Conservation (phyloP, 2,888 invertebrate genomes). For the Aphodius granarius region DNA sequence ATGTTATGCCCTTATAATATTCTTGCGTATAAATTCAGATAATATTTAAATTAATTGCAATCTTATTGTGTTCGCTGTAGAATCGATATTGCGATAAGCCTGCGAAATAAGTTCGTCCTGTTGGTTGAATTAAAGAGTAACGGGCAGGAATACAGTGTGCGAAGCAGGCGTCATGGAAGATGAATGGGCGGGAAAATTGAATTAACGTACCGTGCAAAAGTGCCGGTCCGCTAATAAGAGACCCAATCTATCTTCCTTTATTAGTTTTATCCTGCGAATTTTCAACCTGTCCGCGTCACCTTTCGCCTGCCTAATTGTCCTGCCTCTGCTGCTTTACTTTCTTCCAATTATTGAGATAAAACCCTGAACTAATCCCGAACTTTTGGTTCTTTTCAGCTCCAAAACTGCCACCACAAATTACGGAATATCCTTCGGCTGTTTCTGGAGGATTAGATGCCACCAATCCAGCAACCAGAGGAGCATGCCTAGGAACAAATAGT, state of each 20-base stretch:
- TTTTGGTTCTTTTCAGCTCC: conserved; percentile 57
- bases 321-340: neutral
- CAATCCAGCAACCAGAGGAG: conserved; percentile 55
- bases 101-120: neutral
- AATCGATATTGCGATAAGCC: neutral
- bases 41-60: neutral
- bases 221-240: conserved; percentile 46
- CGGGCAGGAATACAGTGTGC: neutral
- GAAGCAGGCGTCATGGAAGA: conserved; percentile 36
- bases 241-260: conserved; percentile 51
- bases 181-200: conserved; percentile 47
- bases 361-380: neutral
- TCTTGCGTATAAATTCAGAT: neutral
- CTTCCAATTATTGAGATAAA: neutral
- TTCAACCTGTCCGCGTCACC: neutral
- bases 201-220: conserved; percentile 44
- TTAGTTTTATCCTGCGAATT: conserved; percentile 35
- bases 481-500: conserved; percentile 52
- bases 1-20: neutral
- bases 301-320: neutral
- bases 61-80: neutral
- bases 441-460: conserved; percentile 56
- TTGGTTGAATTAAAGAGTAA: neutral
- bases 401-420: conserved; percentile 60
- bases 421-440: conserved; percentile 44